These are phyloP conservation scores for Kuschelorhynchus macadamiae DNA, from an alignment of 2,888 invertebrate species.

Conservation along the genomic window DNA sequence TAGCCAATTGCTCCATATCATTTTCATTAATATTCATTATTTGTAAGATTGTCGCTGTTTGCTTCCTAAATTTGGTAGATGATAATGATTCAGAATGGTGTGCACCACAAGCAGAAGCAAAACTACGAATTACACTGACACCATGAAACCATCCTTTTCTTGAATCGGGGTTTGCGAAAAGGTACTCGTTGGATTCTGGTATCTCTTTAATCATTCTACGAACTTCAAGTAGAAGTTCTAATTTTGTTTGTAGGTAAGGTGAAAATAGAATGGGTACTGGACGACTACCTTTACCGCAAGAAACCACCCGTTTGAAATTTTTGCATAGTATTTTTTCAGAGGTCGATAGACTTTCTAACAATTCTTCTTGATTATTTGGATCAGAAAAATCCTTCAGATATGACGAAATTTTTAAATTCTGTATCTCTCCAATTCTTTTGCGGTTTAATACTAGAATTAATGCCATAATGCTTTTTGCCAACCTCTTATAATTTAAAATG, in stretches of 20 bases:
- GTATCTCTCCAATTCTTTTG: constrained; percentile 51
- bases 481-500: constrained; percentile 51
- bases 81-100: background rate
- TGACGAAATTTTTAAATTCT: constrained; percentile 47
- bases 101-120: constrained; percentile 1
- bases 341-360: too few relatives aligned
- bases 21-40: constrained; percentile 1
- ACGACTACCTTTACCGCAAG: constrained; percentile 51
- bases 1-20: constrained; percentile 12
- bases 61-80: constrained; percentile 1
- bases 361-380: too few relatives aligned
- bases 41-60: constrained; percentile 1
- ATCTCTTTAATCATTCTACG: constrained; percentile 40
- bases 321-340: constrained; percentile 15
- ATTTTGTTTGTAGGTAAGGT: background rate
- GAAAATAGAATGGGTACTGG: constrained; percentile 53
- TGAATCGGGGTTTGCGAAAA: constrained; percentile 51
- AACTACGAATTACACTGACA: constrained; percentile 42
- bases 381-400: too few relatives aligned
- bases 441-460: constrained; percentile 50
- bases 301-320: constrained; percentile 50
- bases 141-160: constrained; percentile 52
- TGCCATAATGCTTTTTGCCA: constrained; percentile 50
- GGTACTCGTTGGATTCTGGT: constrained; percentile 49
- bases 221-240: constrained; percentile 9